Conservation (phyloP, 2,797 vertebrate genomes). For the Anguilla marmorata region DNA sequence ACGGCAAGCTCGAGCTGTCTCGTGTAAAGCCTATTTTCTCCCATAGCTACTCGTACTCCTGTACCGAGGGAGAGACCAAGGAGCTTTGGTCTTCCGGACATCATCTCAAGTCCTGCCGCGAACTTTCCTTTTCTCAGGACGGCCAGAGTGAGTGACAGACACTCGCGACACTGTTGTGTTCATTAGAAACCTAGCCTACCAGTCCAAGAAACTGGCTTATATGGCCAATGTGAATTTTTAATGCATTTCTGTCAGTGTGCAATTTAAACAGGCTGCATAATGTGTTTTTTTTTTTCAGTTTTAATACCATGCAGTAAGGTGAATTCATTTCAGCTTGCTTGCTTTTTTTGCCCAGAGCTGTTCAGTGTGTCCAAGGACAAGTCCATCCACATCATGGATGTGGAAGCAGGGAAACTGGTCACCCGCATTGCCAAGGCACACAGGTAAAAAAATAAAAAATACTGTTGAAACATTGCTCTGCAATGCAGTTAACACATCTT, state of each 20-base stretch:
- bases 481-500: background rate
- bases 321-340: background rate
- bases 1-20: background rate
- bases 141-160: conserved; percentile 74
- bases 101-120: conserved; percentile 91
- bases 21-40: background rate
- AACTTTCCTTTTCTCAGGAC: conserved; percentile 82
- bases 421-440: conserved; percentile 79
- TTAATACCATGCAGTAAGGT: background rate
- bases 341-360: conserved; percentile 65
- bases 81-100: conserved; percentile 97
- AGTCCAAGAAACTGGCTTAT: no score
- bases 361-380: conserved; percentile 89
- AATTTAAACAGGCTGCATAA: background rate
- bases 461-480: background rate
- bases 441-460: conserved; percentile 53
- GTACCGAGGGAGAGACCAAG: conserved; percentile 80
- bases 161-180: background rate
- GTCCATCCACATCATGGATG: conserved; percentile 82
- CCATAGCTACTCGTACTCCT: conserved; percentile 85
- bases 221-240: no score
- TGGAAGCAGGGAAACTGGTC: conserved; percentile 82
- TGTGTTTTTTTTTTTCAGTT: background rate
- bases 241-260: background rate
- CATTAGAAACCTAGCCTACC: no score